These are phyloP conservation scores for Hyposmocoma kahamanoa DNA, from an alignment of 1,140 invertebrate genomes.

Conservation along the genomic window DNA sequence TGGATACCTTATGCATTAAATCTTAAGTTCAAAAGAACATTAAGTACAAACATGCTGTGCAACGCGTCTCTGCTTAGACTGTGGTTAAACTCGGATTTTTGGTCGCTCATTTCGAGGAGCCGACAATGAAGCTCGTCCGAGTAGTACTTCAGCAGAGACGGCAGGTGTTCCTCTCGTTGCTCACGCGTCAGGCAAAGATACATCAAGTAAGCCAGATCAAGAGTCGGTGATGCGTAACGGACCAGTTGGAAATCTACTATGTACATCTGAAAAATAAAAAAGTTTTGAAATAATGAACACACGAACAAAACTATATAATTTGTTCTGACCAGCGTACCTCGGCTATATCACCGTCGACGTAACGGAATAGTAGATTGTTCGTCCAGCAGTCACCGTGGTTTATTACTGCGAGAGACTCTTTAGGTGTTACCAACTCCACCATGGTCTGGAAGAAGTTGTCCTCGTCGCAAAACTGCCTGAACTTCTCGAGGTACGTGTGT, in stretches of 20 bases:
- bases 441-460: slow-evolving; percentile 80
- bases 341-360: slow-evolving; percentile 66
- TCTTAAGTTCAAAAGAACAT: not conserved
- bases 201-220: slow-evolving; percentile 80
- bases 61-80: slow-evolving; percentile 66
- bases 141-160: slow-evolving; percentile 75
- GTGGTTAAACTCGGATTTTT: slow-evolving; percentile 58
- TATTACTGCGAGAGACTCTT: slow-evolving; percentile 79
- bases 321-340: slow-evolving; percentile 52
- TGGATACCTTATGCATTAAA: not conserved
- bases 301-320: not conserved
- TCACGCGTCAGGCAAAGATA: slow-evolving; percentile 79
- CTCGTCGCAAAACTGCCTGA: slow-evolving; percentile 76
- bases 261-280: slow-evolving; percentile 72
- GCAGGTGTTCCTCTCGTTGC: slow-evolving; percentile 75
- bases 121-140: slow-evolving; percentile 69
- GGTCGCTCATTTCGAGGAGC: slow-evolving; percentile 66
- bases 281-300: no score
- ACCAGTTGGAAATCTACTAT: slow-evolving; percentile 82
- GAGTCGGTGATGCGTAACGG: slow-evolving; percentile 79
- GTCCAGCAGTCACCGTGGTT: slow-evolving; percentile 86
- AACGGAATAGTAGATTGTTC: slow-evolving; percentile 82
- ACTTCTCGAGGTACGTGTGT: slow-evolving; percentile 76
- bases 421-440: slow-evolving; percentile 76
- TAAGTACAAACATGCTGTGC: slow-evolving; percentile 74